Evolutionary conservation across 2,797 vertebrate species (phyloP).

Genomic region (Gymnodraco acuticeps): DNA sequence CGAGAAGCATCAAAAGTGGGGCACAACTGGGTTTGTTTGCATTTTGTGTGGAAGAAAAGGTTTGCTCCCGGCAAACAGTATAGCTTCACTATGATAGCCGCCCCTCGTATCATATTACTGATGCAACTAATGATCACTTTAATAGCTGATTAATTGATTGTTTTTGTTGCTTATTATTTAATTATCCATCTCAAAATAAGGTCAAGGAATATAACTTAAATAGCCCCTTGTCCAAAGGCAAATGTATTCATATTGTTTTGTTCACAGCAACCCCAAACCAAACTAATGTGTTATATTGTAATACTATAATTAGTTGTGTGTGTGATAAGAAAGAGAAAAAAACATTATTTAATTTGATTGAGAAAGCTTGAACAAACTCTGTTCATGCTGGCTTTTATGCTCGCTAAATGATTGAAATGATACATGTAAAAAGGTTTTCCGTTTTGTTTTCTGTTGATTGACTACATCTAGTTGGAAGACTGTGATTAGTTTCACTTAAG

Average conservation of each 20-base stretch:
- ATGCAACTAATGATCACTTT: conserved; percentile 3
- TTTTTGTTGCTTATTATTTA: background rate
- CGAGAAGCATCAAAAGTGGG: conserved; percentile 55
- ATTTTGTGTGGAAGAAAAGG: conserved; percentile 9
- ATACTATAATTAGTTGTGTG: background rate
- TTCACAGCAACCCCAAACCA: background rate
- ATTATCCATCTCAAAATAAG: background rate
- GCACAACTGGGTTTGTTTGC: conserved; percentile 32
- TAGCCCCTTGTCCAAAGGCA: background rate
- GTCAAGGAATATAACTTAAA: background rate
- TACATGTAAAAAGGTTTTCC: background rate
- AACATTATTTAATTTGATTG: background rate
- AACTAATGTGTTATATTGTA: background rate
- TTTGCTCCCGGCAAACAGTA: background rate
- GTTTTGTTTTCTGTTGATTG: background rate
- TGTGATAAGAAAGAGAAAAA: conserved; percentile 3
- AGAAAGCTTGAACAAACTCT: background rate
- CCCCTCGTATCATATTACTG: background rate
- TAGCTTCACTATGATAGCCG: background rate
- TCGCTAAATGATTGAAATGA: background rate
- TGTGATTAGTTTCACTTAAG: background rate
- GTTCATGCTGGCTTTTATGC: background rate
- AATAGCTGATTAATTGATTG: background rate
- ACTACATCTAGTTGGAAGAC: background rate
- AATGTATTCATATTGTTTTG: background rate